Conservation (phyloP, 2,113 vertebrate genomes). For the Mustela nigripes region DNA sequence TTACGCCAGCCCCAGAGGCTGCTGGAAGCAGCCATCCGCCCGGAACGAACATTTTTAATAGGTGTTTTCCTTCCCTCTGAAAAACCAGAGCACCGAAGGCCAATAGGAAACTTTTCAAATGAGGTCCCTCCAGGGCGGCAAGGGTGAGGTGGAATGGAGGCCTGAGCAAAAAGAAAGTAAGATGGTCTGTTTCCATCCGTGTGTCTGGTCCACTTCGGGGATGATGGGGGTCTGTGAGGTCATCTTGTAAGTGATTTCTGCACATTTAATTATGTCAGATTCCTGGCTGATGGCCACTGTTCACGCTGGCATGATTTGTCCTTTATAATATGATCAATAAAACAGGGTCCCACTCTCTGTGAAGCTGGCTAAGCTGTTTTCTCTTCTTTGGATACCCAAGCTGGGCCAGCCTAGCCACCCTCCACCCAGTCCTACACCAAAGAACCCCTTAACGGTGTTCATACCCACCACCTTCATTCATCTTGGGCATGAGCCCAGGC, state of each 20-base stretch:
- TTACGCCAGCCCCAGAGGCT: constrained; percentile 47
- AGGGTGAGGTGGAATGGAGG: not conserved
- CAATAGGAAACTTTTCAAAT: constrained; percentile 56
- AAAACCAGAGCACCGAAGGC: constrained; percentile 46
- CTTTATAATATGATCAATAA: not conserved
- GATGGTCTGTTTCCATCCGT: not conserved
- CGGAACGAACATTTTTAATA: constrained; percentile 68
- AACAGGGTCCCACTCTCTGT: not conserved
- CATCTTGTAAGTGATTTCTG: constrained; percentile 56
- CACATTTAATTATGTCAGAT: constrained; percentile 20
- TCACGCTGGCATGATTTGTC: not conserved
- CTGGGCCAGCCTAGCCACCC: not conserved
- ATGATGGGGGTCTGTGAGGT: not conserved
- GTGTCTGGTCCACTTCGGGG: not conserved
- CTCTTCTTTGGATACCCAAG: not conserved
- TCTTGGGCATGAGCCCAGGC: not conserved
- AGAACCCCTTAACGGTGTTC: not conserved
- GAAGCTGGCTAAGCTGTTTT: not conserved
- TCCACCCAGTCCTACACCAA: not conserved
- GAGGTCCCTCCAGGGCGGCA: rapidly evolving
- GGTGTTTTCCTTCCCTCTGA: constrained; percentile 66
- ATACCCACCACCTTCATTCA: too few relatives aligned
- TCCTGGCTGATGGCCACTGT: constrained; percentile 40
- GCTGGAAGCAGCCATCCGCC: constrained; percentile 60
- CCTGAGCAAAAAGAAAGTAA: not conserved